These are phyloP conservation scores for Akabosia matsudoensis DNA, from an alignment of 1,140 invertebrate species.

Conservation along the genomic window DNA sequence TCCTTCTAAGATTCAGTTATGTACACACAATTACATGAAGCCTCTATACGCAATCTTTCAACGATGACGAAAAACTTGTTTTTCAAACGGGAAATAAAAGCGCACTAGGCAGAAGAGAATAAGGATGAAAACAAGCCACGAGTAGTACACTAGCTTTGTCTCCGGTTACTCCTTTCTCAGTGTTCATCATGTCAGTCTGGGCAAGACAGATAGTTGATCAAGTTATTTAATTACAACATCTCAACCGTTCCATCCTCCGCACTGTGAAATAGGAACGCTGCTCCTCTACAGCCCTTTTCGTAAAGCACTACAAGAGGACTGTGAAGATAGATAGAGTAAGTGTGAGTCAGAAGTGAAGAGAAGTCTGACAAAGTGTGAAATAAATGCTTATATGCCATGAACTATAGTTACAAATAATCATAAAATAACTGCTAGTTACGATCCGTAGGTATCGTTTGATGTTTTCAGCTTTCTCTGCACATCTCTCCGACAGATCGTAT, in stretches of 20 bases:
- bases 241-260: neutral
- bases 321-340: no score
- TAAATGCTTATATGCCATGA: neutral
- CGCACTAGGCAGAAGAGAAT: neutral
- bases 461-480: no score
- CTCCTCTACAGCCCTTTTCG: neutral
- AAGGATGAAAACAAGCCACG: neutral
- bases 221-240: constrained; percentile 24
- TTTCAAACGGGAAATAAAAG: no score
- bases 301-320: neutral
- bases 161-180: constrained; percentile 13
- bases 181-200: constrained; percentile 13
- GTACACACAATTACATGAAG: no score
- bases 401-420: neutral
- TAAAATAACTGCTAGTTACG: no score
- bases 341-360: neutral
- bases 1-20: no score
- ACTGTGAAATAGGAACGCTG: neutral
- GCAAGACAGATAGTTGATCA: constrained; percentile 23
- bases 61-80: no score
- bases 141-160: neutral
- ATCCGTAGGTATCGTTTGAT: no score
- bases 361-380: neutral
- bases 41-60: no score
- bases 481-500: no score